Evolutionary conservation across 2,113 vertebrate species (phyloP), one percentile per base, ranked within the genome.

Genomic region (Bubo scandiacus): DNA sequence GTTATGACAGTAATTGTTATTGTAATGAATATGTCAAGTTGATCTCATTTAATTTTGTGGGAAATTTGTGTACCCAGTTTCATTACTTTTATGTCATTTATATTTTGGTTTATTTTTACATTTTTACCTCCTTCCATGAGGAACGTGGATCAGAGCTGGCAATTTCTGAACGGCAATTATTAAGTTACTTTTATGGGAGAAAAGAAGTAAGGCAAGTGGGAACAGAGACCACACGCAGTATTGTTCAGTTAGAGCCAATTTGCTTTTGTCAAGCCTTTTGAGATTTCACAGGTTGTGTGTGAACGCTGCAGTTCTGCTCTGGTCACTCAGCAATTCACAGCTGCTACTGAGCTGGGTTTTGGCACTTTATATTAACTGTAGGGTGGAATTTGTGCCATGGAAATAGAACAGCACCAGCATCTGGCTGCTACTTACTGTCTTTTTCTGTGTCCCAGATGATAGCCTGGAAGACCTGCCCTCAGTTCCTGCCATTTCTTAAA

Each of bases 161-260:
- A 63, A 90, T 96, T 91, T 87, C 57, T 92, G 84, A 79, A 94
- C 66, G 51, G 85, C 70, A 79, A 23, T 83, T 94, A 86, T 38
- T 81, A 38, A 49, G 40, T 71, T 94, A 84, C 84, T 82, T 93
- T 75, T 72, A 73, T 38, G 62, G 47, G 34, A 90, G 65, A 75
- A 63, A 71, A 83, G 57, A 81, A 91, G 30, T 78, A 66, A 77
- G 77, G 78, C 65, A 65, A 79, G 66, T 43, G 65, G 57, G 70
- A 71, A 40, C 36, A 72, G 77, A 87, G 81, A 27, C 49, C 8
- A 1, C 17, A 23, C 4, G 1, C 78, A 51, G 58, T 49, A 49
- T 87, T 88, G 63, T 77, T 93, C 58, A 29, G 34, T 81, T 90
- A 1, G 3, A 93, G 63, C 71, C 63, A 81, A 36, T 92, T 90